A percentile compares a stretch with the other conserved stretches of the same genome.
These are phyloP conservation scores for Cairina moschata DNA, from an alignment of 2,113 vertebrate genomes.

Conservation along the genomic window DNA sequence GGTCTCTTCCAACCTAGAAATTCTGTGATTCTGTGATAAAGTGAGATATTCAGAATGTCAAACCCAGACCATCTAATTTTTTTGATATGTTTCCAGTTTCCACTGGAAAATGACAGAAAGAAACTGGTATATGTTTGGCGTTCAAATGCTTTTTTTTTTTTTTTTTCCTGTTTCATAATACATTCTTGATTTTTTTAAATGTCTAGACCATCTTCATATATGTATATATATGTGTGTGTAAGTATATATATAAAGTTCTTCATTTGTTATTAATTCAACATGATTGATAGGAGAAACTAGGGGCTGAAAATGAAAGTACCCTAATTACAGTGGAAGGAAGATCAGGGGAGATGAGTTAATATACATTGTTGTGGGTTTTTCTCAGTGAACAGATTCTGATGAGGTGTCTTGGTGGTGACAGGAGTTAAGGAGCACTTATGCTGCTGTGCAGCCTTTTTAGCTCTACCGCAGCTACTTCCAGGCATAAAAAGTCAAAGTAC, in stretches of 20 bases:
- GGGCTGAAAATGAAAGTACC: background rate
- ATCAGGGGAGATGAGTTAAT: background rate
- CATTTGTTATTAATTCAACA: background rate
- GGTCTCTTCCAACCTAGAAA: no score
- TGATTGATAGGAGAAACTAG: background rate
- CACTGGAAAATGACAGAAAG: background rate
- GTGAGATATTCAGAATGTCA: background rate
- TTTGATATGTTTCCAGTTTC: background rate
- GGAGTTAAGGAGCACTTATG: background rate
- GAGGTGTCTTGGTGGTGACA: background rate
- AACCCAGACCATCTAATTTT: background rate
- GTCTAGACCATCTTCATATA: background rate
- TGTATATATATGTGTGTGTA: no score
- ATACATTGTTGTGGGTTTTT: background rate
- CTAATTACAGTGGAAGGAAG: background rate
- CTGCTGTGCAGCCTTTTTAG: background rate
- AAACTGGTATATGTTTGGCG: background rate
- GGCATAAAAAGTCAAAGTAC: background rate
- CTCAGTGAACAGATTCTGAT: background rate
- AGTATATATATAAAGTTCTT: background rate
- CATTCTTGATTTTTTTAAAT: background rate
- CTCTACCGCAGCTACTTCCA: background rate
- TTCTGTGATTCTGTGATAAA: background rate
- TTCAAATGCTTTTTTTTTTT: background rate
- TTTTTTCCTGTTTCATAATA: background rate